Conservation (phyloP, 2,797 vertebrate species). For the Lateolabrax maculatus region DNA sequence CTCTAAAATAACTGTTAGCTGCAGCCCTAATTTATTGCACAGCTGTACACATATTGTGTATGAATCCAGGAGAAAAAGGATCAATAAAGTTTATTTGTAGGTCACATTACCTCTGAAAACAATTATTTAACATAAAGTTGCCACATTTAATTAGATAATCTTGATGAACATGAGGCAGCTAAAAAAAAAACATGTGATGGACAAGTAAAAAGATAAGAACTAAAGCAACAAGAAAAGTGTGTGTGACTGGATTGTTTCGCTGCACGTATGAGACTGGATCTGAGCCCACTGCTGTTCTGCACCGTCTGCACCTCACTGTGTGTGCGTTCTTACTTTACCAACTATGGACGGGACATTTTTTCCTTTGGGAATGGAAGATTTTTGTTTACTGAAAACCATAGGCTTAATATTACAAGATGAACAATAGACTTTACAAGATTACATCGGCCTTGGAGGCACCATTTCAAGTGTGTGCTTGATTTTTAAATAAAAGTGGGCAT, state of each 20-base stretch:
- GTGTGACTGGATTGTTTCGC: not conserved
- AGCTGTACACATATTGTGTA: not conserved
- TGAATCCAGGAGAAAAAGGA: not conserved
- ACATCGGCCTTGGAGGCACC: conserved; percentile 24
- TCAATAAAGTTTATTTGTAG: conserved; percentile 5
- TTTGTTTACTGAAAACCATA: conserved; percentile 55
- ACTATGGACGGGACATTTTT: conserved; percentile 30
- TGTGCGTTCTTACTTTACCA: conserved; percentile 39
- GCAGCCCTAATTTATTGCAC: not conserved
- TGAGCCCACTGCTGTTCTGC: conserved; percentile 3
- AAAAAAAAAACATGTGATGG: conserved; percentile 9
- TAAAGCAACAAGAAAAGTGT: not conserved
- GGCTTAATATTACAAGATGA: conserved; percentile 55
- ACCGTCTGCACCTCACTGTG: conserved; percentile 11
- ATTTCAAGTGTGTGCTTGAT: conserved; percentile 27
- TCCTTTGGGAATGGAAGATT: conserved; percentile 32
- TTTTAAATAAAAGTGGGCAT: conserved; percentile 62
- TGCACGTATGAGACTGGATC: not conserved
- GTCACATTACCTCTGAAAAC: not conserved
- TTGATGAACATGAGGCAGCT: conserved; percentile 1
- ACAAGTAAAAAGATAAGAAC: conserved; percentile 2
- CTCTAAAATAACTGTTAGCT: not conserved
- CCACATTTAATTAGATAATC: not conserved
- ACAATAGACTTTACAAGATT: conserved; percentile 51
- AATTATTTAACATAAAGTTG: not conserved